A percentile compares a stretch with the other conserved stretches of the same genome.
phyloP scores from a whole-genome alignment of 1,140 invertebrate genomes.

The Caligus rogercresseyi region DNA sequence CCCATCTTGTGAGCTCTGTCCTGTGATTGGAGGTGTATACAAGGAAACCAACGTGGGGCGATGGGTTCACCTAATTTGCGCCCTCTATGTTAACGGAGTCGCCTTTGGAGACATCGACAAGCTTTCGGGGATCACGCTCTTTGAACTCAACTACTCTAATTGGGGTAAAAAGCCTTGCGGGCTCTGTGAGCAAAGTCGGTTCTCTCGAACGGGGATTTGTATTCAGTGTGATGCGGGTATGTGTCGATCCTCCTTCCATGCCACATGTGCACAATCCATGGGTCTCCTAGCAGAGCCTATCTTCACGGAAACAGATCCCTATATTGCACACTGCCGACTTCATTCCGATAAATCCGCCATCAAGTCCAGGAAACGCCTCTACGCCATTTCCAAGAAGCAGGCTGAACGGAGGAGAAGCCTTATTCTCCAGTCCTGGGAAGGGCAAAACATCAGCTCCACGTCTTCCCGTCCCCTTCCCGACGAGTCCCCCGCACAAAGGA shows the following conservation, averaged over 20 bases:
- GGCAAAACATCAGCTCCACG: not conserved
- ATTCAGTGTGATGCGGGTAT: slow-evolving; percentile 94
- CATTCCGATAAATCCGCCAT: slow-evolving; percentile 52
- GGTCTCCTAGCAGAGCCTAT: slow-evolving; percentile 80
- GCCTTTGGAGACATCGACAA: slow-evolving; percentile 86
- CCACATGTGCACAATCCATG: slow-evolving; percentile 50
- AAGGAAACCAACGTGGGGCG: slow-evolving; percentile 89
- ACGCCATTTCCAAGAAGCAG: not conserved
- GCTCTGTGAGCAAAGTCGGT: slow-evolving; percentile 65
- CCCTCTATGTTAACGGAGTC: slow-evolving; percentile 86
- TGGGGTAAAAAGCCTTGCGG: slow-evolving; percentile 79
- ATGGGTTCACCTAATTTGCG: slow-evolving; percentile 95
- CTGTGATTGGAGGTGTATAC: slow-evolving; percentile 42
- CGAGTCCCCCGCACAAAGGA: slow-evolving; percentile 8
- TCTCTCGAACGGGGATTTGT: slow-evolving; percentile 75
- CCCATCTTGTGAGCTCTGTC: slow-evolving; percentile 71
- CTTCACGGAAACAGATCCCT: slow-evolving; percentile 88
- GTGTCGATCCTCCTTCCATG: slow-evolving; percentile 92
- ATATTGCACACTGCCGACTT: slow-evolving; percentile 86
- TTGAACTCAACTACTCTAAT: slow-evolving; percentile 84
- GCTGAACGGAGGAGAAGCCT: not conserved
- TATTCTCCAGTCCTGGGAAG: not conserved
- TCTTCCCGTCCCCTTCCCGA: not conserved
- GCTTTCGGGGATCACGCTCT: slow-evolving; percentile 54
- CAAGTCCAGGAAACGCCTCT: slow-evolving; percentile 22